Conservation (phyloP, 2,113 vertebrate genomes). For the Rhipidura dahli region DNA sequence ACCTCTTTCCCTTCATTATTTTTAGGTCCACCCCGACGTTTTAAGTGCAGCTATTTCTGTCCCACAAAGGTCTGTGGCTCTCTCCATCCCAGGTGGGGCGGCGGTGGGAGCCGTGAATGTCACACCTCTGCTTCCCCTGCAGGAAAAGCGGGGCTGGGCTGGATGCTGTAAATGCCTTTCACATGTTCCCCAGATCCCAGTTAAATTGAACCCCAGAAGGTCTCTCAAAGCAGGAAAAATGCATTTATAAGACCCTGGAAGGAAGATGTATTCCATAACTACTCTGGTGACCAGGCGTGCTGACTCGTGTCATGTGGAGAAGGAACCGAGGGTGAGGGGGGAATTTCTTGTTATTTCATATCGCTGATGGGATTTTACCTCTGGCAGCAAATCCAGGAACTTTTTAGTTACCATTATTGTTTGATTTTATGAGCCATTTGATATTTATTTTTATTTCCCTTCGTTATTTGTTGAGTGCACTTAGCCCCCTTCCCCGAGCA, state of each 20-base stretch:
- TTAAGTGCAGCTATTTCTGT: not conserved
- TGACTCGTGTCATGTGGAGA: constrained; percentile 29
- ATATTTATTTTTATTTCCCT: constrained; percentile 61
- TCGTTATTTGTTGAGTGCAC: constrained; percentile 62
- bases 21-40: not conserved
- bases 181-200: constrained; percentile 59
- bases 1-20: not conserved
- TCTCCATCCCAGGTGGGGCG: not conserved
- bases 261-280: constrained; percentile 45
- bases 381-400: constrained; percentile 51
- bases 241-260: constrained; percentile 32
- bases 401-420: constrained; percentile 54
- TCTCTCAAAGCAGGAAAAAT: constrained; percentile 55
- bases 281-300: constrained; percentile 48
- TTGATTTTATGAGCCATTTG: constrained; percentile 66
- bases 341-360: constrained; percentile 13
- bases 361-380: constrained; percentile 49
- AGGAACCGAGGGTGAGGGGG: not conserved
- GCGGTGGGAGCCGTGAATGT: not conserved
- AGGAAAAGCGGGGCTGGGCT: constrained; percentile 21
- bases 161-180: constrained; percentile 49
- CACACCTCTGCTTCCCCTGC: constrained; percentile 48
- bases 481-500: constrained; percentile 55
- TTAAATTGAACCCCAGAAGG: constrained; percentile 26
- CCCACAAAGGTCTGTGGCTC: not conserved